Evolutionary conservation across 2,113 vertebrate species (phyloP).

Genomic region (Ondatra zibethicus): DNA sequence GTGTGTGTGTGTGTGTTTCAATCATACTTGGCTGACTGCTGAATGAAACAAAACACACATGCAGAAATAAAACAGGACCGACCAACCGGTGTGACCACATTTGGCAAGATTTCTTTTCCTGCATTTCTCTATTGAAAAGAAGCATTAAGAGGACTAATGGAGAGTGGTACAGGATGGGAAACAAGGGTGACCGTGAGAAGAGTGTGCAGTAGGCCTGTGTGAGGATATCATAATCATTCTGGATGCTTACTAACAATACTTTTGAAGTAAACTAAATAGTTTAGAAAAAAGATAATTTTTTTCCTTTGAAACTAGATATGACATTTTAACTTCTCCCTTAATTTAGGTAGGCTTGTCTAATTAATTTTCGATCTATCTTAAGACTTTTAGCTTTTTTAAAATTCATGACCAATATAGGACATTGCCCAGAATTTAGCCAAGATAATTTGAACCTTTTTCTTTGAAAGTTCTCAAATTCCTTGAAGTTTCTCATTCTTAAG

Average conservation of each 20-base stretch:
- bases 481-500: neutral
- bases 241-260: neutral
- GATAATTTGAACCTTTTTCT: neutral
- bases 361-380: neutral
- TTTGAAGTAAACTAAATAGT: neutral
- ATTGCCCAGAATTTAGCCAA: neutral
- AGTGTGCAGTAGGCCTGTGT: too few species aligned
- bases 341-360: neutral
- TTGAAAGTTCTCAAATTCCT: neutral
- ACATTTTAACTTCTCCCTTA: neutral
- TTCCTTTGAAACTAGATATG: neutral
- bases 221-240: too few species aligned
- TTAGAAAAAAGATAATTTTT: neutral
- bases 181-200: fast-evolving
- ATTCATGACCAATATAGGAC: neutral
- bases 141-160: neutral
- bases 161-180: neutral
- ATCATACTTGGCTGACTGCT: neutral
- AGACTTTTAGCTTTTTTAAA: neutral
- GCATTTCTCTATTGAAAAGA: neutral
- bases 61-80: neutral
- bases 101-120: neutral
- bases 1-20: neutral
- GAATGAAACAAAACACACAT: neutral
- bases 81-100: neutral